Evolutionary conservation across 2,797 vertebrate species (phyloP), one percentile per base, ranked within the genome.

Genomic region (Microcaecilia unicolor): DNA sequence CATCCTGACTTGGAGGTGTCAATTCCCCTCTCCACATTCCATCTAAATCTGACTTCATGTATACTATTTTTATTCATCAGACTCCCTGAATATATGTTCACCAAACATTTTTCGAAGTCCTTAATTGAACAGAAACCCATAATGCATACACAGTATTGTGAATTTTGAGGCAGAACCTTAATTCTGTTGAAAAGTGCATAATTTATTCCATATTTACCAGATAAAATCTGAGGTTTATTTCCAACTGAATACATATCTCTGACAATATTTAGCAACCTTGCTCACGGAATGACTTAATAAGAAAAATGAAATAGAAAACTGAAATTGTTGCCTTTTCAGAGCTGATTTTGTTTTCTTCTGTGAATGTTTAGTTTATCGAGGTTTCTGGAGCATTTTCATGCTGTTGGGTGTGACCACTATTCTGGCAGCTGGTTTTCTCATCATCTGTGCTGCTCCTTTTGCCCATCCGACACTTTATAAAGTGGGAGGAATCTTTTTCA

Each of bases 381-480:
- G 92, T 34, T 97, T 97, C 70, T 99, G 94, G 96, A 92, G 91
- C 5, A 55, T 97, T 48, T 88, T 96, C 18, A 88, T 93, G 89
- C 84, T 99, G 17, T 68, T 99, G 17, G 92, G 92, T 3, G 85
- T 98, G 15, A 67, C 77, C 1, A 72, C 91, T 9, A 77, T 86
- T 3, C 51, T 89, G 48, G 58, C 72, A 0, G 94, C 72, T 0
- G 92, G 93, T 25, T 97, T 98, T 65, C 15, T 96, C 67, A 90
- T 97, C 73, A 91, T 98, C 77, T 97, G 93, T 15, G 96, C 92
- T 8, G 93, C 93, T 50, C 94, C 96, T 3, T 99, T 97, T 41
- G 55, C 89, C 44, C 94, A 85, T 44, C 81, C 93, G 30, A 43
- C 81, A 13, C 74, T 99, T 13, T 99, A 92, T 49, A 98, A 97